Percentiles rank a stretch among this genome's conserved stretches.
These are phyloP conservation scores for Drosophila dunni DNA, from an alignment of 1,140 invertebrate species.

Conservation along the genomic window DNA sequence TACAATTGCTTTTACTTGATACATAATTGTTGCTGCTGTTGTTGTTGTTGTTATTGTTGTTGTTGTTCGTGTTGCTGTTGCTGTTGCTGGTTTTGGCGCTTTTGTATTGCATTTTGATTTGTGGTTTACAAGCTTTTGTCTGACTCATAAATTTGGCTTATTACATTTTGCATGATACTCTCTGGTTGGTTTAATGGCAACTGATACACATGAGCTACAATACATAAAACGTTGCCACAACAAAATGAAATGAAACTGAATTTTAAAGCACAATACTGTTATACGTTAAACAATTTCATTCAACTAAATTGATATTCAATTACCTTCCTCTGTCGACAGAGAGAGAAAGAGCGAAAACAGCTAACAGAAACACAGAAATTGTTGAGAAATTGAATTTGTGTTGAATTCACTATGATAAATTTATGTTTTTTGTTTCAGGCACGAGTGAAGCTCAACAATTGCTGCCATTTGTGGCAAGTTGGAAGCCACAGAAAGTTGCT, in stretches of 20 bases:
- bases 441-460: constrained; percentile 39
- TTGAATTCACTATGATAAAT: constrained; percentile 20
- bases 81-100: constrained; percentile 50
- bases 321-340: neutral
- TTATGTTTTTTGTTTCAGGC: constrained; percentile 38
- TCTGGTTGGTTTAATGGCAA: constrained; percentile 36
- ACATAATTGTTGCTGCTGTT: constrained; percentile 62
- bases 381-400: constrained; percentile 30
- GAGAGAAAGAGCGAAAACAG: neutral
- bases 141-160: constrained; percentile 77
- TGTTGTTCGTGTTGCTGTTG: constrained; percentile 31
- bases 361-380: neutral
- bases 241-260: constrained; percentile 10
- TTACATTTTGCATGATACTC: constrained; percentile 49
- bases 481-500: constrained; percentile 27
- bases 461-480: constrained; percentile 34
- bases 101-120: constrained; percentile 80
- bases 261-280: constrained; percentile 13
- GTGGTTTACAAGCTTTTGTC: constrained; percentile 76
- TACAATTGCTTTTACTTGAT: constrained; percentile 81
- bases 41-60: constrained; percentile 30
- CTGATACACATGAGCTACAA: constrained; percentile 15
- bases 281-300: constrained; percentile 38
- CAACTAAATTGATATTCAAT: constrained; percentile 40
- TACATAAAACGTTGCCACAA: constrained; percentile 22